These are phyloP conservation scores for Orthosia incerta DNA, from an alignment of 2,888 invertebrate genomes.

Conservation along the genomic window DNA sequence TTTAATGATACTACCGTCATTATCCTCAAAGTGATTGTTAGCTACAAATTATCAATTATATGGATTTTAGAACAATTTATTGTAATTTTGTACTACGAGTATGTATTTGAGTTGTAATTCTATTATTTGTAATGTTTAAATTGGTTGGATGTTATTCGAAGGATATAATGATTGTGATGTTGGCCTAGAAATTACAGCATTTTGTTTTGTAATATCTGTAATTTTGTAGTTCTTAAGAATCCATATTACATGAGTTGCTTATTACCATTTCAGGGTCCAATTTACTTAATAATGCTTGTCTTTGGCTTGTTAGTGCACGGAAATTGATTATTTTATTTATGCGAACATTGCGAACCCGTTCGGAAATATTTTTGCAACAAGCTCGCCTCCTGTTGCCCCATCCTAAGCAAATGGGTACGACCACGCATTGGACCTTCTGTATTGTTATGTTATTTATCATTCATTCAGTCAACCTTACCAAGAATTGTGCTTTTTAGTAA, in stretches of 20 bases:
- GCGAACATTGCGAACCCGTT: neutral
- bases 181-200: slow-evolving; percentile 40
- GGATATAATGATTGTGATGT: slow-evolving; percentile 17
- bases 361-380: neutral
- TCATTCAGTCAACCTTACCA: too few species aligned
- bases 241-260: slow-evolving; percentile 9
- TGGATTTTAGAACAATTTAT: slow-evolving; percentile 53
- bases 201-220: slow-evolving; percentile 40
- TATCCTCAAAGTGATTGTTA: slow-evolving; percentile 53
- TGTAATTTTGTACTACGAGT: slow-evolving; percentile 37
- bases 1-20: slow-evolving; percentile 49
- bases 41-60: slow-evolving; percentile 55
- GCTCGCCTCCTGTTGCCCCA: neutral
- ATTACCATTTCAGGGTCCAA: slow-evolving; percentile 9
- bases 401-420: too few species aligned
- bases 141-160: slow-evolving; percentile 24
- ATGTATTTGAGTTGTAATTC: slow-evolving; percentile 31
- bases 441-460: neutral
- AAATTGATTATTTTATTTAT: slow-evolving; percentile 7
- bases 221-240: slow-evolving; percentile 23
- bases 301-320: slow-evolving; percentile 24
- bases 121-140: slow-evolving; percentile 47
- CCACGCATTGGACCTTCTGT: neutral
- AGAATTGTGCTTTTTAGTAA: too few species aligned
- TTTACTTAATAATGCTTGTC: slow-evolving; percentile 16